These are phyloP conservation scores for Callocephalon fimbriatum DNA, from an alignment of 2,113 vertebrate species.

Conservation along the genomic window DNA sequence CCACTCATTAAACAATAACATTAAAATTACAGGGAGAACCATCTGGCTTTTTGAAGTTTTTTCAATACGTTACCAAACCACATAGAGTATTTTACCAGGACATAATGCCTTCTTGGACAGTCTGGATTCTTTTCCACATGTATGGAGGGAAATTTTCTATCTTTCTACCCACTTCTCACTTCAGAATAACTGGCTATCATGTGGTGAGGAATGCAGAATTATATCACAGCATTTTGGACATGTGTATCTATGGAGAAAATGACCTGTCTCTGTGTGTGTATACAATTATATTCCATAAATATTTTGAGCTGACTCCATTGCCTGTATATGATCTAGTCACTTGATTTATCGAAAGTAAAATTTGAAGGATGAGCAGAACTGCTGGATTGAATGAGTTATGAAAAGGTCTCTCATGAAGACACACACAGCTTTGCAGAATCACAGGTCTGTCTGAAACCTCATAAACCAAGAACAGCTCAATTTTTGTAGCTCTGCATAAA, in stretches of 20 bases:
- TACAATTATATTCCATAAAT: background rate
- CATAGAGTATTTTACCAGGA: conserved; percentile 56
- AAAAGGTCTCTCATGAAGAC: background rate
- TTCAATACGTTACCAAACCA: conserved; percentile 65
- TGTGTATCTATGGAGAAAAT: background rate
- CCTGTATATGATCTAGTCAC: background rate
- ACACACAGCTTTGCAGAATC: background rate
- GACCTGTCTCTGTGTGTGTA: rapidly evolving
- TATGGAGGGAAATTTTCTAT: conserved; percentile 18
- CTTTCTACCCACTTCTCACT: conserved; percentile 12
- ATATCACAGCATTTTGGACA: background rate
- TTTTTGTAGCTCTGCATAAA: background rate
- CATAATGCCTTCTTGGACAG: conserved; percentile 57
- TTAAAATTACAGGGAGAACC: conserved; percentile 64
- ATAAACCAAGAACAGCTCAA: background rate
- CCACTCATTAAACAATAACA: conserved; percentile 57
- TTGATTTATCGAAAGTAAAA: background rate
- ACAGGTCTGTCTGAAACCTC: background rate
- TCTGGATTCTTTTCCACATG: conserved; percentile 31
- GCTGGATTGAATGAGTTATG: background rate
- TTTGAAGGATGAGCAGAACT: background rate
- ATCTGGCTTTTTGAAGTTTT: conserved; percentile 72
- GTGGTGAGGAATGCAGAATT: background rate
- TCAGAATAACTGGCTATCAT: conserved; percentile 3
- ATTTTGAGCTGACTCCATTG: background rate